Conservation (phyloP, 2,888 invertebrate species). For the Eumacrocentrus americanus region DNA sequence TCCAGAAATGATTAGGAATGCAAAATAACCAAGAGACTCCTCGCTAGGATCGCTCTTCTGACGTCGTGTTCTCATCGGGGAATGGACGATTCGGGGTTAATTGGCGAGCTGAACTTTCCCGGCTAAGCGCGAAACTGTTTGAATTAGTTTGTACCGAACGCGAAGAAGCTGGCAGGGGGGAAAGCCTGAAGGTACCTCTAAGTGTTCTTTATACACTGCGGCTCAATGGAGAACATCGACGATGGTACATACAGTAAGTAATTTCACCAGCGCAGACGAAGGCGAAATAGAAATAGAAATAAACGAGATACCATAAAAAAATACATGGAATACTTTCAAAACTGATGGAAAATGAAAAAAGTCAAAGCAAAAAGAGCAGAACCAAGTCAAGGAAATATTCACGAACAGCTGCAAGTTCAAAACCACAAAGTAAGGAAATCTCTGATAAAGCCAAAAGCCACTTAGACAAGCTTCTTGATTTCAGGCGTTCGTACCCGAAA, state of each 20-base stretch:
- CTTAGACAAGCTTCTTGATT: not conserved
- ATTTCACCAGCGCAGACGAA: no score
- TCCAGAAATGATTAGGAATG: not conserved
- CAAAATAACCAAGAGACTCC: not conserved
- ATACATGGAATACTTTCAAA: not conserved
- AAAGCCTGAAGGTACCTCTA: no score
- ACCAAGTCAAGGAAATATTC: not conserved
- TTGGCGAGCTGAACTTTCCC: constrained; percentile 39
- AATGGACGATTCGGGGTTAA: constrained; percentile 31
- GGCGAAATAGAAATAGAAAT: not conserved
- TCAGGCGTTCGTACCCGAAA: not conserved
- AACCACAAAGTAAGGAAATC: not conserved
- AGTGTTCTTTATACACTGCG: no score
- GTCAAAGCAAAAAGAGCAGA: not conserved
- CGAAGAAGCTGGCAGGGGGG: no score
- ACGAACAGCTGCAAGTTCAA: not conserved
- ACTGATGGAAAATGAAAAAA: not conserved
- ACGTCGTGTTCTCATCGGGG: constrained; percentile 32
- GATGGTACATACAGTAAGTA: no score
- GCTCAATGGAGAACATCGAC: no score
- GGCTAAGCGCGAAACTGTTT: constrained; percentile 37
- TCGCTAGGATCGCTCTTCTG: constrained; percentile 26
- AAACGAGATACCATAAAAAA: constrained; percentile 4
- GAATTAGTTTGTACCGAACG: constrained; percentile 41
- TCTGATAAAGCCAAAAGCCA: no score